A percentile compares a stretch with the other conserved stretches of the same genome.
phyloP scores from a whole-genome alignment of 2,888 invertebrate species.

The Limnephilus lunatus region DNA sequence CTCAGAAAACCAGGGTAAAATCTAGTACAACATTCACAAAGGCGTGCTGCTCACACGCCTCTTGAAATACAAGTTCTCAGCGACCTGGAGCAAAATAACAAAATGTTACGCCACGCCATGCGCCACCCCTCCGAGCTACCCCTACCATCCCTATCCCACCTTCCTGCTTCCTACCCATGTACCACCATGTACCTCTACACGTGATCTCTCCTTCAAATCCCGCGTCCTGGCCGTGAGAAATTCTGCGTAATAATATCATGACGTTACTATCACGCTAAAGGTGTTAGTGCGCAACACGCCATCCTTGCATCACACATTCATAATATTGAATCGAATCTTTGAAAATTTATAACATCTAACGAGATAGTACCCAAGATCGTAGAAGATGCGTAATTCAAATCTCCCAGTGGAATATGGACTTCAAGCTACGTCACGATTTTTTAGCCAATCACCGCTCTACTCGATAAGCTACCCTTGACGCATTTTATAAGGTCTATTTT shows the following conservation, averaged over 20 bases:
- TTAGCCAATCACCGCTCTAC: no score
- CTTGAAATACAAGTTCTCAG: neutral
- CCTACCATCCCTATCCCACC: neutral
- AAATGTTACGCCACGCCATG: neutral
- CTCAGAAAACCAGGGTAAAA: neutral
- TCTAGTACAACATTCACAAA: neutral
- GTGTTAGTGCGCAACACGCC: neutral
- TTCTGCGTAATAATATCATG: neutral
- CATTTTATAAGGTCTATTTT: no score
- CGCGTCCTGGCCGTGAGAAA: neutral
- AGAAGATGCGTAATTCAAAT: no score
- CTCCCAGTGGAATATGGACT: no score
- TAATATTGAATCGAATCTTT: neutral
- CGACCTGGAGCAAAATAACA: neutral
- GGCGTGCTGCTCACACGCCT: neutral
- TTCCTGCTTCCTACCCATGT: neutral
- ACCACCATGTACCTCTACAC: neutral
- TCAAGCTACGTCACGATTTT: no score
- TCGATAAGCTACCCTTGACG: no score
- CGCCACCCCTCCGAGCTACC: neutral
- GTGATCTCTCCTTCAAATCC: neutral
- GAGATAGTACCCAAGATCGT: no score
- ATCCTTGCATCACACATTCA: neutral
- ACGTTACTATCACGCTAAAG: neutral
- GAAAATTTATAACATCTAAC: neutral